phyloP scores from a whole-genome alignment of 2,888 invertebrate genomes.

The Brenthis hecate region DNA sequence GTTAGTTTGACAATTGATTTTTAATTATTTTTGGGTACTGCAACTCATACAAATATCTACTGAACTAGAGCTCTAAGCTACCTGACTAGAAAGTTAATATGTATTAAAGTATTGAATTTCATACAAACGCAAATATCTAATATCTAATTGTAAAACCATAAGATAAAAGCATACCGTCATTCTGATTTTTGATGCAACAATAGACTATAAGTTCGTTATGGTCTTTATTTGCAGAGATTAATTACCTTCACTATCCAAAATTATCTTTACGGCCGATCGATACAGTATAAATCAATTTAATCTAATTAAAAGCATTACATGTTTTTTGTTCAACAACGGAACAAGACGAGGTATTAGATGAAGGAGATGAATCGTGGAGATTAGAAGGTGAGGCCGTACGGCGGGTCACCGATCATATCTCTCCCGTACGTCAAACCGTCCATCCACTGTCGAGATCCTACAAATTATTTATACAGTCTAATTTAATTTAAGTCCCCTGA shows the following conservation, averaged over 20 bases:
- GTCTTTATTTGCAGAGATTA: slow-evolving; percentile 75
- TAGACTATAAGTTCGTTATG: slow-evolving; percentile 55
- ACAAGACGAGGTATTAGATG: slow-evolving; percentile 75
- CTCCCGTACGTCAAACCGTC: slow-evolving; percentile 74
- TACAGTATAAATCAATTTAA: slow-evolving; percentile 80
- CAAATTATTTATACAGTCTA: slow-evolving; percentile 79
- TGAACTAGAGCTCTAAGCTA: slow-evolving; percentile 18
- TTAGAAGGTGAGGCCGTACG: slow-evolving; percentile 68
- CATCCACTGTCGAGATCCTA: slow-evolving; percentile 71
- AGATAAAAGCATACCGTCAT: slow-evolving; percentile 34
- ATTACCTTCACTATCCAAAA: slow-evolving; percentile 67
- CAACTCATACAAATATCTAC: slow-evolving; percentile 40
- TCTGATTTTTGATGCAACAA: slow-evolving; percentile 47
- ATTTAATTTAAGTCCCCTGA: slow-evolving; percentile 79
- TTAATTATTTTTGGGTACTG: slow-evolving; percentile 64
- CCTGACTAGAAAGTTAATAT: slow-evolving; percentile 36
- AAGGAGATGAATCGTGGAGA: slow-evolving; percentile 73
- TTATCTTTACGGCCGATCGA: slow-evolving; percentile 68
- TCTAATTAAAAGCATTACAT: slow-evolving; percentile 82
- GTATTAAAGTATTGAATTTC: slow-evolving; percentile 36
- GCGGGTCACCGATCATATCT: slow-evolving; percentile 80
- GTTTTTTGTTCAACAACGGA: slow-evolving; percentile 77
- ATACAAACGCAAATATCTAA: slow-evolving; percentile 20
- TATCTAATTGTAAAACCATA: background rate
- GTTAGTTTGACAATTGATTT: slow-evolving; percentile 72